Conservation (phyloP, 37 sponge, comb jelly and placozoan species). For the Trichoplax adhaerens region DNA sequence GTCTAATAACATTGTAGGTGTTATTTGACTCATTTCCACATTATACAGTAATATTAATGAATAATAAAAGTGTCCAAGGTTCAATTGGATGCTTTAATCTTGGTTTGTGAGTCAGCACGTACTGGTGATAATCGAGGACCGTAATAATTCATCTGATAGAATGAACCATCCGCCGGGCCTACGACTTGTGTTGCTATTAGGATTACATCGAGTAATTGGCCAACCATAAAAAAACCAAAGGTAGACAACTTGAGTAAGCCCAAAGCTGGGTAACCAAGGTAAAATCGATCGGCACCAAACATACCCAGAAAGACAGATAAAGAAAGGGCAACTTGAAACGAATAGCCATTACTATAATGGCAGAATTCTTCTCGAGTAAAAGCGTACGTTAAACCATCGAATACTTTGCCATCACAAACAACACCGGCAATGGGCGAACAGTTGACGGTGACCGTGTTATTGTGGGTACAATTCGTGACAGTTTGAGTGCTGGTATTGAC, state of each 20-base stretch:
- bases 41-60: no score
- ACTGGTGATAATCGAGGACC: constrained; percentile 30
- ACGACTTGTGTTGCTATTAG: constrained; percentile 82
- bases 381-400: background rate
- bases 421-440: constrained; percentile 5
- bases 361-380: constrained; percentile 1
- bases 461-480: constrained; percentile 2
- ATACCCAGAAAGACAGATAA: constrained; percentile 89
- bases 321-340: constrained; percentile 54
- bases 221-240: constrained; percentile 86
- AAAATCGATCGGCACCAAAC: constrained; percentile 90
- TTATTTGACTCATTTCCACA: no score
- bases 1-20: no score
- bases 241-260: constrained; percentile 90
- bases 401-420: background rate
- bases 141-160: constrained; percentile 57
- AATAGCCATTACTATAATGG: constrained; percentile 26
- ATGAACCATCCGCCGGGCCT: constrained; percentile 79
- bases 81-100: no score
- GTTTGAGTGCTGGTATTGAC: background rate
- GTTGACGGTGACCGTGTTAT: background rate
- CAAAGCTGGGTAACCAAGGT: constrained; percentile 76
- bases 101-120: no score
- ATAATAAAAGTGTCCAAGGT: no score
- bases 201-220: constrained; percentile 78